Conservation (phyloP, 1,140 invertebrate species). For the Acromyrmex echinatior region DNA sequence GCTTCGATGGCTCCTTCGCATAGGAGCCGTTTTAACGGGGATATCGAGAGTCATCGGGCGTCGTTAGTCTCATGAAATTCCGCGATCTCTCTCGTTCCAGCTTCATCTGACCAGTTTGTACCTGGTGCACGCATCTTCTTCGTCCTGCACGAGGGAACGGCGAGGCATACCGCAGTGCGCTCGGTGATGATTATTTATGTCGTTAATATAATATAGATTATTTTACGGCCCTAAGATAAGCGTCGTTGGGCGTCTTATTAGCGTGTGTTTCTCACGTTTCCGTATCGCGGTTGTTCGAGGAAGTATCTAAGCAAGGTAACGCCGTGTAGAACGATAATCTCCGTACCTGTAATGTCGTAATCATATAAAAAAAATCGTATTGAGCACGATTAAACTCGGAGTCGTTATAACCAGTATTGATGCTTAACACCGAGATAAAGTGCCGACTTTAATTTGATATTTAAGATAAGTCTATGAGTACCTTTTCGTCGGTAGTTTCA, state of each 20-base stretch:
- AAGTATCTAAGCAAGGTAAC: neutral
- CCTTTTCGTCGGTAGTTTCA: neutral
- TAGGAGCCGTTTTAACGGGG: slow-evolving; percentile 77
- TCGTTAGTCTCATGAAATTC: slow-evolving; percentile 67
- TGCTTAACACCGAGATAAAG: slow-evolving; percentile 9
- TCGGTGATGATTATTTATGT: slow-evolving; percentile 58
- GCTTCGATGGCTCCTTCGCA: slow-evolving; percentile 76
- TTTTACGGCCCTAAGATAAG: slow-evolving; percentile 34
- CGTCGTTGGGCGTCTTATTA: slow-evolving; percentile 24
- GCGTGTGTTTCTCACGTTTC: slow-evolving; percentile 50
- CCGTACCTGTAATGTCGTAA: slow-evolving; percentile 18
- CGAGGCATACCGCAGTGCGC: neutral
- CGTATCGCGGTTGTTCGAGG: slow-evolving; percentile 18
- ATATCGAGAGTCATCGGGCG: slow-evolving; percentile 67
- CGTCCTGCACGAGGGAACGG: neutral
- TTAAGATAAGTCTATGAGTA: slow-evolving; percentile 4
- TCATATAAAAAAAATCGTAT: neutral
- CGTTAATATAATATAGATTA: slow-evolving; percentile 59
- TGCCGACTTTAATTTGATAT: neutral
- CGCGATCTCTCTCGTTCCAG: slow-evolving; percentile 39
- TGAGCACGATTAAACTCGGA: neutral
- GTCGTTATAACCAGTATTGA: slow-evolving; percentile 3
- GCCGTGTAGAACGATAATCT: slow-evolving; percentile 32
- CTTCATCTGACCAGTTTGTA: slow-evolving; percentile 1
- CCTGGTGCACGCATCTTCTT: neutral